Evolutionary conservation across 2,113 vertebrate species (phyloP).

Genomic region (Anoplopoma fimbria): DNA sequence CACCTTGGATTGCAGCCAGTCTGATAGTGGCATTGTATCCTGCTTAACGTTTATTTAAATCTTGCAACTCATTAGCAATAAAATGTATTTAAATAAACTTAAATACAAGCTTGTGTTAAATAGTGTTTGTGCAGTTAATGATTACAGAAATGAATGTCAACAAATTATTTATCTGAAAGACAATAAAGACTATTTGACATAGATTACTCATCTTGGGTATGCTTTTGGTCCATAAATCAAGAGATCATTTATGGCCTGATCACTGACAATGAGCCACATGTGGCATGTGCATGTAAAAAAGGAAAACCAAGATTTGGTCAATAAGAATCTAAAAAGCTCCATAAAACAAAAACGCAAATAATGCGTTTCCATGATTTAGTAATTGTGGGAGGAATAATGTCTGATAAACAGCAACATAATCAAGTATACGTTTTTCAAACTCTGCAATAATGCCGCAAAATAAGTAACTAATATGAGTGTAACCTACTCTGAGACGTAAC

Average conservation of each 20-base stretch:
- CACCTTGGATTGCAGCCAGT: conserved; percentile 22
- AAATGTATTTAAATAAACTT: neutral
- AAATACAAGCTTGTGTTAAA: neutral
- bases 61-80: neutral
- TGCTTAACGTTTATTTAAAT: conserved; percentile 9
- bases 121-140: neutral
- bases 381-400: neutral
- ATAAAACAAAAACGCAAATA: neutral
- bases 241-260: neutral
- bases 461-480: neutral
- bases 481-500: neutral
- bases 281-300: neutral
- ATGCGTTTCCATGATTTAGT: no score
- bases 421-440: neutral
- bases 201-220: neutral
- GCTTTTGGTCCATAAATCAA: conserved; percentile 7
- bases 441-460: neutral
- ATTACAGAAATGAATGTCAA: neutral
- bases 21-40: conserved; percentile 1
- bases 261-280: neutral
- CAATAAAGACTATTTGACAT: neutral
- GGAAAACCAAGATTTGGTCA: neutral
- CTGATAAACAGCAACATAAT: neutral
- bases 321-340: neutral
- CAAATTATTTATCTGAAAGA: conserved; percentile 1